Base-by-base conservation (phyloP, 37 sponge, comb jelly and placozoan genomes). In the Theonella swinhoei region DNA sequence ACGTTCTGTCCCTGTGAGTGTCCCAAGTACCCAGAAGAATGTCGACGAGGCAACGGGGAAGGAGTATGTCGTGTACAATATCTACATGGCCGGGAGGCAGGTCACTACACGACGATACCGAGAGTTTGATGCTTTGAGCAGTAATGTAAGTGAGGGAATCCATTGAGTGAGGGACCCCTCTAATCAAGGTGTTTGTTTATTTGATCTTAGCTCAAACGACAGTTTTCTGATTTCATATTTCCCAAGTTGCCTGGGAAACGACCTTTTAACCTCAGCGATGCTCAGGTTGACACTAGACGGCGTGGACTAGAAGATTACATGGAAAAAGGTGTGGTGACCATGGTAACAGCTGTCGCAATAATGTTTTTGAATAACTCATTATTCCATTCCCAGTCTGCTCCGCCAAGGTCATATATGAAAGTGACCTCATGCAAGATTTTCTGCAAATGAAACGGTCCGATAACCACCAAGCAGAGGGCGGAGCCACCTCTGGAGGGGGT, bases 231-330 rank as follows among this genome's bases (percentile, higher is more conserved):
- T 37, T 97, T 93, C 77, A 78, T 80, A 1, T 99, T 99, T 60
- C 99, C 99, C 1, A 90, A 91, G 63, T 68, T 99, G 4, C 99
- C 99, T 17, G 92, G 94, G 29, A 97, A 97, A 65, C 90, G 97
- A 92, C 99, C 97, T 23, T 93, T 97, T 58, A 72, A 83, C 36
- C 85, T 99, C 17, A 88, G 64, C 75, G 97, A 92, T 63, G 72
- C 91, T 32, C 93, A 93, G 36, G 64, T 97, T 23, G 99, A 99
- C 58, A 71, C 79, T n/a, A 68, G 99, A 64, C 69, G 98, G 31
- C 73, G 94, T 26, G 82, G 88, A 0, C 85, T 99, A 31, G 97
- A 99, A 77, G 87, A 94, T 24, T 99, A 87, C 70, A 24, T 99
- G 43, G 94, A 93, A n/a, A 90, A 95, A 89, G 94, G 96, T 89